Evolutionary conservation across 2,797 vertebrate species (phyloP), one percentile per base, ranked within the genome.

Genomic region (Aplochiton taeniatus): DNA sequence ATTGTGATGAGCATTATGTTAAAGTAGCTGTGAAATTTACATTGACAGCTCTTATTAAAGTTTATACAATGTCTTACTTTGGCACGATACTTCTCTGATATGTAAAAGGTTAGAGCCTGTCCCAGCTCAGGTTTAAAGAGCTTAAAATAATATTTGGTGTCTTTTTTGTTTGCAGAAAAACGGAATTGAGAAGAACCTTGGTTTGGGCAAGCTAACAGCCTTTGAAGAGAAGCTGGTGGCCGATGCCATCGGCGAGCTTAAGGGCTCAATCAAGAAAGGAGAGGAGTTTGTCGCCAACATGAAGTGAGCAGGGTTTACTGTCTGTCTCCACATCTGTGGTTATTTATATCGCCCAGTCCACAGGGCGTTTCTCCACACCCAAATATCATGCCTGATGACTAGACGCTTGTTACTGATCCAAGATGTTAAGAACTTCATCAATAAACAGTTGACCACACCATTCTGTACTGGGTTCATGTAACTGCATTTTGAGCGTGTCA

Each of bases 161-260:
- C n/a, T n/a, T 31, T 31, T 31, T 31, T 31, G 31, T 31, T 70
- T 56, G 52, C 74, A 96, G 94, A 98, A 97, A 95, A 95, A 92
- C 7, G 97, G 96, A 74, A 92, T 99, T 49, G 97, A 98, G 91
- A 99, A 98, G 93, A 99, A 98, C 80, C 92, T 98, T 0, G 97
- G 98, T n/a, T 90, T 99, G 9, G 96, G 96, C 76, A 96, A 94
- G 79, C 71, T 98, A 75, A 81, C 95, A 0, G 87, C 95, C 20
- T 98, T 95, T 5, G 97, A 99, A 83, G 94, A 98, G 93, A 95
- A 97, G 88, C 94, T 99, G 91, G 89, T 98, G 13, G 89, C 91
- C 0, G 95, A 94, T 0, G 95, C 96, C 57, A 82, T 95, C 9
- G 59, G 76, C 0, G 98, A 99, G 88, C 93, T 99, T 74, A 97